Evolutionary conservation across 2,888 invertebrate genomes (phyloP), one percentile per base, ranked within the genome.

Genomic region (Zele albiditarsus): DNA sequence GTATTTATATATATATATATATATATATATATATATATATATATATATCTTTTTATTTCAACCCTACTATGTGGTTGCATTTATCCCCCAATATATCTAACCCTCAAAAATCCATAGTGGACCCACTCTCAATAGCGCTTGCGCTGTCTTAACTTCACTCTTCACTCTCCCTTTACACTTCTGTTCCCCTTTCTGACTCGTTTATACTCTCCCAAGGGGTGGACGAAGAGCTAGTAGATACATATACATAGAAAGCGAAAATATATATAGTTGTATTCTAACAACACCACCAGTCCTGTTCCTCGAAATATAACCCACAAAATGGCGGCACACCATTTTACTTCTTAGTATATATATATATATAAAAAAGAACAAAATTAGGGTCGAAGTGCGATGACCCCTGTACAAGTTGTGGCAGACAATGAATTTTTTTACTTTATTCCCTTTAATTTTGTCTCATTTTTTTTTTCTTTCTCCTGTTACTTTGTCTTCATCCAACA

Each of bases 21-120:
- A 5, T 33, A 33, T 33, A 5, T 8, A 8, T n/a, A 38, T 38
- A 38, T 12, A 38, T 46, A 14, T 46, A 4, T n/a, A n/a, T 14
- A 46, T 16, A 4, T 46, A n/a, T 46, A 16, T 46, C 16, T n/a
- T 46, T 46, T 46, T n/a, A 16, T 46, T n/a, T 5, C 46, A 38
- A 8, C 38, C 38, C 12, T 46, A 6, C 46, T 3, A n/a, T n/a
- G n/a, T 46, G 46, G 16, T 16, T 46, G 53, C n/a, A 25, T 49
- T 83, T 85, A 85, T 87, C 86, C 76, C 80, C 82, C 82, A 78
- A 82, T 86, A 84, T 63, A 62, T 86, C 85, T 86, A 53, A 85
- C 85, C 87, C 85, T 86, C 88, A 86, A 88, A 88, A 88, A 88
- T 88, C 88, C 88, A 88, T 88, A 88, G 86, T 84, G 85, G 86